A percentile compares a stretch with the other conserved stretches of the same genome.
Evolutionary conservation across 1,140 invertebrate species (phyloP).

Genomic region (Cylas formicarius): DNA sequence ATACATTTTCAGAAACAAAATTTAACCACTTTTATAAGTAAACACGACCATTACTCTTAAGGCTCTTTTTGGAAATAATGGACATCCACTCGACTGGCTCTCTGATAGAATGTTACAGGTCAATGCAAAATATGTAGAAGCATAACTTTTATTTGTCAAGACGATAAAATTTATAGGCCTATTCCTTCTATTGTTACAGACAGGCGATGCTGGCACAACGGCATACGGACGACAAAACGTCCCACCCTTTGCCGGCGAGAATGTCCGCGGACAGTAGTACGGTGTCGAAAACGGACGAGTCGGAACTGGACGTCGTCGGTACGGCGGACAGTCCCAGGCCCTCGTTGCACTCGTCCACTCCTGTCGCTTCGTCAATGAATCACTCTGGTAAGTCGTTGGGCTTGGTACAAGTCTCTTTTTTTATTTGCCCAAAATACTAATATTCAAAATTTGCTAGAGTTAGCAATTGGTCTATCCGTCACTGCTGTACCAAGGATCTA

Average conservation of each 20-base stretch:
- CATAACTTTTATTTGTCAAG: background rate
- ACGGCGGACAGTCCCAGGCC: conserved; percentile 68
- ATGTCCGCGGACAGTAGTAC: conserved; percentile 41
- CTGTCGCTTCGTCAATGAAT: conserved; percentile 32
- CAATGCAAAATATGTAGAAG: too few relatives aligned
- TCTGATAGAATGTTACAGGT: too few relatives aligned
- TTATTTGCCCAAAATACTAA: background rate
- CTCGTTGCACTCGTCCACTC: conserved; percentile 32
- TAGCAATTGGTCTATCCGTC: too few relatives aligned
- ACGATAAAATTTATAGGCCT: conserved; percentile 24
- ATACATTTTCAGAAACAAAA: background rate
- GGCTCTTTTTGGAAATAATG: too few relatives aligned
- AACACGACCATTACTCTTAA: too few relatives aligned
- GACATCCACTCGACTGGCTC: too few relatives aligned
- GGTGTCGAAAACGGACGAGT: conserved; percentile 66
- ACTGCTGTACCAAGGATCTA: too few relatives aligned
- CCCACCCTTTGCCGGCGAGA: conserved; percentile 42
- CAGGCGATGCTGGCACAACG: conserved; percentile 72
- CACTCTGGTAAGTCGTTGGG: conserved; percentile 32
- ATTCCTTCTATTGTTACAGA: conserved; percentile 50
- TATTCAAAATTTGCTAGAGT: background rate
- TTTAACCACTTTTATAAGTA: too few relatives aligned
- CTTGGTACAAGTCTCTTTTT: background rate
- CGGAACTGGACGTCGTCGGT: conserved; percentile 80
- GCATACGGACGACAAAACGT: conserved; percentile 46